Evolutionary conservation across 2,113 vertebrate genomes (phyloP), one percentile per base, ranked within the genome.

Genomic region (Cheirogaleus medius): DNA sequence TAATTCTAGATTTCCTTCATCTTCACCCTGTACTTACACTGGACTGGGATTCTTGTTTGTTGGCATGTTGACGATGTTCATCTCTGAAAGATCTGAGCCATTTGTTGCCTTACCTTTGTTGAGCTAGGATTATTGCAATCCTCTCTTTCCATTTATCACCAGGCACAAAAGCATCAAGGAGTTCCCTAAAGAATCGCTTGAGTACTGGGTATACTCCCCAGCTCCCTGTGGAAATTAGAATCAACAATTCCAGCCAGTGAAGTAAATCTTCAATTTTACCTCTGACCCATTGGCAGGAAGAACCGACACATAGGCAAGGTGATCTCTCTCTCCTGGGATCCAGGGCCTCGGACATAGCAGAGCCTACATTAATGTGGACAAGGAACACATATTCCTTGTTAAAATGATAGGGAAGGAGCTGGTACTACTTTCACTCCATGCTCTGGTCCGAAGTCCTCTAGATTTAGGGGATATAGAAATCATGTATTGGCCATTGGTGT

Each of bases 51-150:
- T 76, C 42, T 58, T 87, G 18, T 8, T 17, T 74, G 1, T 68
- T 15, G 1, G 3, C 34, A 0, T 34, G 12, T 4, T 12, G 15
- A 37, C 37, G 20, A 73, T 7, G 58, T 68, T n/a, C 2, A 27
- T 69, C 27, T 21, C 14, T 29, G 6, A 37, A 54, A 82, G 69
- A 5, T 58, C 2, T 10, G 18, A 78, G 8, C 5, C 23, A 10
- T 66, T 42, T 60, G 2, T 42, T 49, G 9, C 15, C 12, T 78
- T 84, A 34, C 32, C 20, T 93, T 64, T 91, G 6, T 37, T 47
- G 27, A 15, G 2, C 27, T 66, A 76, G 29, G 1, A 5, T 58
- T 71, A 42, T 4, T 81, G 1, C 20, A 80, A 42, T 69, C 4
- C 12, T 39, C 18, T 76, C 7, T 54, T 91, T 5, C 9, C 23